Base-by-base conservation (phyloP, 2,888 invertebrate genomes). In the Cerastis leucographa region DNA sequence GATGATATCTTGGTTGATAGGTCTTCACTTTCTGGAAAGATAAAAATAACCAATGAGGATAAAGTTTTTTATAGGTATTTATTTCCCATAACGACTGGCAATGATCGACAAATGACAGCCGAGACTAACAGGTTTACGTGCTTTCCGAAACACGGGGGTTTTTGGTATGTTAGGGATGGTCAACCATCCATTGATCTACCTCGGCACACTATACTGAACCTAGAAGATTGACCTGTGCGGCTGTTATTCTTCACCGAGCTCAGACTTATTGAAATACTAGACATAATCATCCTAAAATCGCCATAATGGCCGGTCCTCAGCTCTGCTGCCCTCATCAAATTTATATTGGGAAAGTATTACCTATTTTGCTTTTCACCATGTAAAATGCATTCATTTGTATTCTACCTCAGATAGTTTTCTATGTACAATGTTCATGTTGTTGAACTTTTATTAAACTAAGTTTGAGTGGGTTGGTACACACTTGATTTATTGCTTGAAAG, bases 1-100 rank as follows among this genome's bases (percentile, higher is more conserved):
- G 96, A 95, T 46, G 97, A 95, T 77, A 97, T 97, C 85, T 97
- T 97, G 25, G 91, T 90, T 6, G 97, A 96, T 42, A 98, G 93
- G 74, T 97, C 97, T 89, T 96, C 95, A 80, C 97, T 97, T 81
- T 97, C 98, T 98, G 94, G 4, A 82, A 83, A 62, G 1, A 67
- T 4, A 68, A 44, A 5, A 62, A 54, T 29, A 22, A 4, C 2
- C 14, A 44, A 51, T 40, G 17, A 70, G 35, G 40, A 22, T 12
- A 54, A 56, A 12, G 29, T 59, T 59, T 51, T 22, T 22, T 22
- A 46, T 17, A 17, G 46, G 8, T 51, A 22, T 51, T 51, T 9
- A 22, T 9, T 9, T 22, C 9, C 22, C 9, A 0, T 49, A 9
- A 22, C n/a, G 22, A 11, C n/a, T 54, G 54, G 11, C n/a, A 54